Evolutionary conservation across 2,113 vertebrate species (phyloP), one percentile per base, ranked within the genome.

Genomic region (Tupaia chinensis): DNA sequence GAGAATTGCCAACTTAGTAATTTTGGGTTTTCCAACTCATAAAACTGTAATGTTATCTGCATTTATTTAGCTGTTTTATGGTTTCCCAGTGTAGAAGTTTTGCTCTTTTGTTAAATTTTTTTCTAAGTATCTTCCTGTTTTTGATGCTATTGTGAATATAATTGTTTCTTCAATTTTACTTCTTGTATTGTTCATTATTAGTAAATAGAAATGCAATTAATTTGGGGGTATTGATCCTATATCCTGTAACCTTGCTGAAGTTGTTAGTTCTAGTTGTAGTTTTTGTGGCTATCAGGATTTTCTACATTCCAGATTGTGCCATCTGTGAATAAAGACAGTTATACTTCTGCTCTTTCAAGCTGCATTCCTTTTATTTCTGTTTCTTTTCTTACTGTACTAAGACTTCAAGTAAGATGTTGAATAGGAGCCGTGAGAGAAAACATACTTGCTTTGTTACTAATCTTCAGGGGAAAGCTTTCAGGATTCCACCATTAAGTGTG

Each of bases 71-170:
- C 8, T 73, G 16, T 89, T 81, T 69, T 77, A 16, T 22, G 73
- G 53, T 88, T 88, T 84, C 88, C 88, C 17, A 86, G 16, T 95
- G 7, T 22, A 82, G 61, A 96, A 94, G 17, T 69, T 58, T 87
- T 90, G 27, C 15, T 93, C 53, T 90, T 92, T 91, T 22, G 60
- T 93, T 83, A 74, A 87, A 56, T 69, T 61, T 83, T 68, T 73
- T 78, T 76, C 27, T 74, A 79, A 93, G 58, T 76, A 87, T 83
- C 87, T 87, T 86, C 87, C 63, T 85, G n/a, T 72, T 77, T 91
- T 81, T 69, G 7, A 82, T 77, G 76, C 56, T 81, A 70, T 22
- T 84, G 25, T 89, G 56, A 96, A 88, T 84, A 13, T 56, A 27
- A 69, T 80, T 72, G 20, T 44, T 69, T 86, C 32, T 65, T 77